Base-by-base conservation (phyloP, 2,888 invertebrate genomes). In the Elaeidobius kamerunicus region DNA sequence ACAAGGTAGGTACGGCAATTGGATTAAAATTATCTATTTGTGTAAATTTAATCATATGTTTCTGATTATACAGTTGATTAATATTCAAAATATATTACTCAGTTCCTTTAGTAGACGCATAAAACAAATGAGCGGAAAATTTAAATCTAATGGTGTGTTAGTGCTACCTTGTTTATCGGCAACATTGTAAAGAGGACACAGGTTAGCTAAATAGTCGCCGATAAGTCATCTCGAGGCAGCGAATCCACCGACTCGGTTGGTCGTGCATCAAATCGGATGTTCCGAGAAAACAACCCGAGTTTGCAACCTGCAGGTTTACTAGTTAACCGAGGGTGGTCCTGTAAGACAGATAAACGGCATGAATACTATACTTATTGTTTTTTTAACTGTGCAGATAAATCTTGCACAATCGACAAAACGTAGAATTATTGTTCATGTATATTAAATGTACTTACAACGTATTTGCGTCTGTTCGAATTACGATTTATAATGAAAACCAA, bases 281-380 rank as follows among this genome's bases (percentile, higher is more conserved):
- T 55, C 55, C 20, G 41, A 50, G 55, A 50, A 55, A 55, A 55
- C 50, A 55, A 55, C 50, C 55, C 55, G 50, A 18, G 46, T 43
- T 35, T 30, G 20, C 32, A 52, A 52, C 52, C 41, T 52, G 42
- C 52, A 46, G 35, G 52, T 41, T 52, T 42, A 34, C 46, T 30
- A 18, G 35, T 38, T 34, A 46, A 35, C 55, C 55, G 36, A 50
- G 45, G 55, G 55, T 55, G 55, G 55, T 55, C 55, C 55, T 19
- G 34, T 35, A 49, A 49, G 38, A 54, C 44, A 49, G 49, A 54
- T 54, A 54, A 43, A 44, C 45, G 39, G 44, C 48, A 44, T 44
- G 48, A 40, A 44, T 49, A 43, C 44, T 39, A 47, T 43, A 53
- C 43, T 48, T 48, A 53, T 53, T 53, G 53, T 53, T 53, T 53